Evolutionary conservation across 2,888 invertebrate species (phyloP), one percentile per base, ranked within the genome.

Genomic region (Sphecodes monilicornis): DNA sequence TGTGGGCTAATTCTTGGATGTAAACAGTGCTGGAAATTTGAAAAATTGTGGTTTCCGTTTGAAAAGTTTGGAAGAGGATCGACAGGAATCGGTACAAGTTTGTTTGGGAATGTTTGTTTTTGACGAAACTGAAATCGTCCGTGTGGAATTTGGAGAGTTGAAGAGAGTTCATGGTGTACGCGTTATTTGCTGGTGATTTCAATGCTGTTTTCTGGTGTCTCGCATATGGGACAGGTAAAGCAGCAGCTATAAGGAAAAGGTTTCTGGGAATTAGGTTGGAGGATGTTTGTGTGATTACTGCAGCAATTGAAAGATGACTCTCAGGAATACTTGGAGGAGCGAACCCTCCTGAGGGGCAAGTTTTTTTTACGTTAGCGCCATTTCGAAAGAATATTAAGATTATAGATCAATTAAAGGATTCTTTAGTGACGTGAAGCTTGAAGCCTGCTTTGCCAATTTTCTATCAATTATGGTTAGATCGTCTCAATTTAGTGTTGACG

Each of bases 381-480:
- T n/a, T 68, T 11, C 36, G 5, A 10, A 18, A n/a, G 22, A n/a
- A 22, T 4, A 4, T 36, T 22, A 10, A 66, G 32, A 66, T 36
- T 36, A 22, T 22, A 11, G 22, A 66, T 2, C 8, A n/a, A 22
- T 39, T 36, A 36, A 36, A 39, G 10, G 32, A 13, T 39, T n/a
- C 4, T 11, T 36, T 11, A 13, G 22, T 22, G 32, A 68, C 32
- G 11, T 13, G 66, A 22, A 68, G n/a, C 66, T 68, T 36, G 39
- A n/a, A 68, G 66, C 66, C 39, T 68, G n/a, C 36, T 68, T 39
- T 68, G 39, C 66, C 39, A 68, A n/a, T n/a, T 39, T 39, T 68
- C 66, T 39, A 39, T 36, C 0, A 11, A 13, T 36, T n/a, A 39
- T 39, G 29, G 11, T 26, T 10, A 26, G 6, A 13, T 29, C 29